phyloP scores from a whole-genome alignment of 1,140 invertebrate species.

The Ceratina calcarata region DNA sequence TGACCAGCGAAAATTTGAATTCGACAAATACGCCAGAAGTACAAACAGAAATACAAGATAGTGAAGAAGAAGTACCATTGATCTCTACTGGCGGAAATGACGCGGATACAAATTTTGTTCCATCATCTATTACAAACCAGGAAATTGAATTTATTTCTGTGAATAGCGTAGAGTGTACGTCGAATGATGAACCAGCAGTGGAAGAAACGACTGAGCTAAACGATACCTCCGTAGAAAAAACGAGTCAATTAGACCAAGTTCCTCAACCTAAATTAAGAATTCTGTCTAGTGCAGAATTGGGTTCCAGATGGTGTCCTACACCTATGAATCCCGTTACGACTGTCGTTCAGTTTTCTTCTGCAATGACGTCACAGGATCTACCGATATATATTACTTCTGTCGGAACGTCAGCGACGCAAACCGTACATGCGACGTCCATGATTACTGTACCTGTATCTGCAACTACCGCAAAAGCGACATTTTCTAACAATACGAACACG shows the following conservation, averaged over 20 bases:
- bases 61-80: no score
- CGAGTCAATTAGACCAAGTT: not conserved
- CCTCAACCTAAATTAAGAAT: slow-evolving; percentile 40
- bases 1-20: not conserved
- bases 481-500: not conserved
- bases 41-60: no score
- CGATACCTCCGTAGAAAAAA: not conserved
- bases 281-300: slow-evolving; percentile 42
- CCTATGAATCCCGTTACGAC: slow-evolving; percentile 13
- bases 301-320: slow-evolving; percentile 55
- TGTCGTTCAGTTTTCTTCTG: not conserved
- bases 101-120: no score
- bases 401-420: no score
- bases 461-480: not conserved
- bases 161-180: not conserved
- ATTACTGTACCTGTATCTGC: not conserved
- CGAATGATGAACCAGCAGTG: not conserved
- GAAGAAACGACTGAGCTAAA: not conserved
- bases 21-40: no score
- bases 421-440: not conserved
- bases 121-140: no score
- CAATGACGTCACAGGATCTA: no score
- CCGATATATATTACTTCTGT: not conserved
- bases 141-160: not conserved
- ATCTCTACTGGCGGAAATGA: no score